phyloP scores from a whole-genome alignment of 2,797 vertebrate species.

The Acanthurus leucopareius region DNA sequence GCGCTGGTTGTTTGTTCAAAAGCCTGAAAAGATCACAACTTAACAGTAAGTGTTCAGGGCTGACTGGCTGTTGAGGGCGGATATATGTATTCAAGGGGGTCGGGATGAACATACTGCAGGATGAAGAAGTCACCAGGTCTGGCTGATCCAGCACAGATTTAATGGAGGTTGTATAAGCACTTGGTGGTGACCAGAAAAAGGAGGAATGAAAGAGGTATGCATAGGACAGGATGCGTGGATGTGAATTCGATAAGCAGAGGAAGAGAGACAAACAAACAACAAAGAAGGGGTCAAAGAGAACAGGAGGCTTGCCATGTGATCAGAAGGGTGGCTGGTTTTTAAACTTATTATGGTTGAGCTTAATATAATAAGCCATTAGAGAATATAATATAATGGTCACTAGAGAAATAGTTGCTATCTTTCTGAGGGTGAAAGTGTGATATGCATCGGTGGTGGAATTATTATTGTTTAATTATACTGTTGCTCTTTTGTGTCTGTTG shows the following conservation, averaged over 20 bases:
- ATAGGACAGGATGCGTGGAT: background rate
- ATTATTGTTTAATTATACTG: no score
- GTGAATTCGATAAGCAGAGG: background rate
- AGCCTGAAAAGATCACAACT: background rate
- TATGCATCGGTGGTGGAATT: no score
- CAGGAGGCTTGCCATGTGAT: no score
- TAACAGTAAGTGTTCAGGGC: background rate
- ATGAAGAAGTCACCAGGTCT: background rate
- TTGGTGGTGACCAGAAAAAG: background rate
- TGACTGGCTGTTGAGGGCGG: no score
- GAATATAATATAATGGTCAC: no score
- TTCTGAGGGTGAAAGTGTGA: no score
- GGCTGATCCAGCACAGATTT: background rate
- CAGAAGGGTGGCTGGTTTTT: no score
- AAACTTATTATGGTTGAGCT: no score
- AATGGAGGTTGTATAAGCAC: background rate
- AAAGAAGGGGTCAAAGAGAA: background rate
- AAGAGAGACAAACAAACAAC: background rate
- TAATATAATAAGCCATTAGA: no score
- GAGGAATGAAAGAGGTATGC: background rate
- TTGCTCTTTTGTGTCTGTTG: background rate
- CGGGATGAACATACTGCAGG: background rate
- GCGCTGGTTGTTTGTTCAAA: slow-evolving; percentile 6
- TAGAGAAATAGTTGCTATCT: no score
- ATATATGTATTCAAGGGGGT: background rate